These are phyloP conservation scores for Decapterus maruadsi DNA, from an alignment of 2,797 vertebrate species.

Conservation along the genomic window DNA sequence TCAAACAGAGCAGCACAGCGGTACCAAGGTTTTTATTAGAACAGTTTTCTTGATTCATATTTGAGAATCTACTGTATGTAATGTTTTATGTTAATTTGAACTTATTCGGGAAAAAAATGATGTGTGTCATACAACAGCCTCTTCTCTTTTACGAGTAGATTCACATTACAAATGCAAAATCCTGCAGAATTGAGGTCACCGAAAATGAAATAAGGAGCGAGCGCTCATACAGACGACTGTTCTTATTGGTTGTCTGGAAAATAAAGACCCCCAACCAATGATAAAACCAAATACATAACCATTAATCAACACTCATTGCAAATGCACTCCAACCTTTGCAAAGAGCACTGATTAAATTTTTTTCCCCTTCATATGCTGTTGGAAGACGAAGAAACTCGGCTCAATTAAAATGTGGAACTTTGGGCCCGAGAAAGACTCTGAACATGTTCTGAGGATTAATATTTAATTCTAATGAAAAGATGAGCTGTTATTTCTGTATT, in stretches of 20 bases:
- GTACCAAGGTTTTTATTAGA: neutral
- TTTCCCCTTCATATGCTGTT: slow-evolving; percentile 21
- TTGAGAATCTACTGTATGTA: neutral
- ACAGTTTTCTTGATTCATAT: neutral
- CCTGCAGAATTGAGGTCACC: neutral
- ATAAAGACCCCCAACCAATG: neutral
- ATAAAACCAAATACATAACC: neutral
- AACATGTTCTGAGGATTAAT: slow-evolving; percentile 59
- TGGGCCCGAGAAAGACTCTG: slow-evolving; percentile 23
- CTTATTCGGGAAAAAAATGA: neutral
- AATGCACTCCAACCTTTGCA: slow-evolving; percentile 32
- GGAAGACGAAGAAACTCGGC: slow-evolving; percentile 47
- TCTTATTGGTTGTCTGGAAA: neutral
- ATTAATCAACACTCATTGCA: slow-evolving; percentile 14
- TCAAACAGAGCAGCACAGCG: neutral
- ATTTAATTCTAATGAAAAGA: slow-evolving; percentile 64
- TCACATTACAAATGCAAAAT: neutral
- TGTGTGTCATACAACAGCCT: neutral
- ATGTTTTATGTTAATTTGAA: neutral
- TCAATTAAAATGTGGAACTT: slow-evolving; percentile 60
- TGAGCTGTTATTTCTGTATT: slow-evolving; percentile 37
- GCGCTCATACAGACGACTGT: neutral
- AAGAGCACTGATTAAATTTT: slow-evolving; percentile 40
- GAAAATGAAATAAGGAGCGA: neutral
- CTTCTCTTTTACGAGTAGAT: neutral